Evolutionary conservation across 35 echinoderm and acorn worm species (phyloP), one percentile per base, ranked within the genome.

Genomic region (Ophioderma brevispina): DNA sequence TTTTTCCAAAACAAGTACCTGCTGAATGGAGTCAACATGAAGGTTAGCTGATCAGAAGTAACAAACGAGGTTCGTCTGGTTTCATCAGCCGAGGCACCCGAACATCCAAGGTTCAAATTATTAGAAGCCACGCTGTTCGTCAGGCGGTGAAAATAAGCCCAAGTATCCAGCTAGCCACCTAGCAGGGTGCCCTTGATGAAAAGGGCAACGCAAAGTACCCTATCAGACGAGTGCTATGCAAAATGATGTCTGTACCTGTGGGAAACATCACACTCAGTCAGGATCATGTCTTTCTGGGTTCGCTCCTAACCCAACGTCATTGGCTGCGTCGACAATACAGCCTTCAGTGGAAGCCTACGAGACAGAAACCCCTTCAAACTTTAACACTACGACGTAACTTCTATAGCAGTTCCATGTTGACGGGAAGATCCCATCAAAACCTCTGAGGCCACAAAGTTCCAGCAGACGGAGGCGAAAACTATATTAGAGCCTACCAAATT

Each of bases 151-250:
- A 52, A 52, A 21, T 52, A 85, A 36, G 87, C 85, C 13, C 89
- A 94, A 87, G 70, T 92, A 19, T 80, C 49, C 42, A 84, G 75
- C 15, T 81, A 56, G 31, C 35, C 82, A 70, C 87, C n/a, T 79
- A 52, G 8, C 92, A 94, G 13, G 79, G 8, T 13, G 70, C 82
- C 33, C 77, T 80, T 23, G 35, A 87, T 56, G 89, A 95, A 49
- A 88, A 88, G 19, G 90, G 84, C 3, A 92, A 89, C 2, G 94
- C 94, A 0, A 95, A 95, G 43, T 92, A 92, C 52, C 89, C 89
- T 0, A 41, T 95, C 30, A 43, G 76, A n/a, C 89, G 94, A 21
- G 86, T 92, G 23, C 31, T 92, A 36, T 75, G 77, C 19, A 95
- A 95, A 46, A 91, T 89, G 34, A 55, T 92, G 11, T 95, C 94